Percentiles rank a stretch among this genome's conserved stretches.
phyloP scores from a whole-genome alignment of 2,113 vertebrate genomes.

The Cyphomyrus plagiostoma region DNA sequence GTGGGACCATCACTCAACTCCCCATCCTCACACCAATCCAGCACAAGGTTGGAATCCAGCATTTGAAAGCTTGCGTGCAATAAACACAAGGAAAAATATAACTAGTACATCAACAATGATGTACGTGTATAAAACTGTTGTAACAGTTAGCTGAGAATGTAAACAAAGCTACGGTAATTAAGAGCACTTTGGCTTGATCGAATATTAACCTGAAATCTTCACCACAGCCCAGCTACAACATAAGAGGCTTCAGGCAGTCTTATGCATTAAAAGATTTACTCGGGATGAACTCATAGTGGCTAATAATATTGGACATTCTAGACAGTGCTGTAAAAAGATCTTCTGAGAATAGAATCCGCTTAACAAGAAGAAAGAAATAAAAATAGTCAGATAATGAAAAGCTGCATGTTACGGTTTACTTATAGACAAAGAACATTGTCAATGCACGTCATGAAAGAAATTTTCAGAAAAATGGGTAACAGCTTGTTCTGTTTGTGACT shows the following conservation, averaged over 20 bases:
- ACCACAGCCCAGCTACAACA: slow-evolving; percentile 75
- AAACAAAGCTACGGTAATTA: slow-evolving; percentile 84
- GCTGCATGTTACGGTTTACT: slow-evolving; percentile 45
- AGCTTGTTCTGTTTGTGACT: not conserved
- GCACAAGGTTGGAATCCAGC: not conserved
- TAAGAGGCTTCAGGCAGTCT: slow-evolving; percentile 88
- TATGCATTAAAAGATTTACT: slow-evolving; percentile 91
- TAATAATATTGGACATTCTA: slow-evolving; percentile 82
- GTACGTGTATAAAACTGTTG: slow-evolving; percentile 66
- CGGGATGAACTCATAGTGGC: slow-evolving; percentile 78
- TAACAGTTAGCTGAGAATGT: slow-evolving; percentile 80
- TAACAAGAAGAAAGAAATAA: slow-evolving; percentile 72
- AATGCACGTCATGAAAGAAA: slow-evolving; percentile 42
- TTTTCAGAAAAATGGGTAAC: slow-evolving; percentile 25
- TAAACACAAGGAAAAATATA: slow-evolving; percentile 76
- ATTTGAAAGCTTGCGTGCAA: slow-evolving; percentile 64
- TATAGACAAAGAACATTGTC: slow-evolving; percentile 36
- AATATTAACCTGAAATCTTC: slow-evolving; percentile 95
- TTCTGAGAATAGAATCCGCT: slow-evolving; percentile 75
- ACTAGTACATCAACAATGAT: slow-evolving; percentile 95
- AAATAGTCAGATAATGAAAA: slow-evolving; percentile 47
- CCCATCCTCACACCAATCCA: slow-evolving; percentile 20
- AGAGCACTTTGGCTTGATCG: slow-evolving; percentile 87
- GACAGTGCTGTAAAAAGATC: slow-evolving; percentile 69
- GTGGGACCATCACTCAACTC: not conserved